Percentiles rank a stretch among this genome's conserved stretches.
Evolutionary conservation across 2,113 vertebrate species (phyloP).

Genomic region (Apaloderma vittatum): DNA sequence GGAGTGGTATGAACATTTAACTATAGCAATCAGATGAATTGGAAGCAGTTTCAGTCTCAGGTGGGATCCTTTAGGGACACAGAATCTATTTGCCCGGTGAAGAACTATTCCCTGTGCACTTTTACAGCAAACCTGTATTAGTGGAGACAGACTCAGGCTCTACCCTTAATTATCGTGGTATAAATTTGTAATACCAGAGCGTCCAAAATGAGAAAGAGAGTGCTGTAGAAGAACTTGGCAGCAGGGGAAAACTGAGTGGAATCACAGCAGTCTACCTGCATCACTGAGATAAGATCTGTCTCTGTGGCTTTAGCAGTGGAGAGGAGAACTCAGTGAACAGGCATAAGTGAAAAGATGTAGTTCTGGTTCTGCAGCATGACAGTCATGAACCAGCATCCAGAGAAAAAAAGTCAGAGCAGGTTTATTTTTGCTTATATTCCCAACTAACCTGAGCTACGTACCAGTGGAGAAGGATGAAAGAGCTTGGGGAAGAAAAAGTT

Average conservation of each 20-base stretch:
- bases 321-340: not conserved
- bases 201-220: not conserved
- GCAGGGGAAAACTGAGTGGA: not conserved
- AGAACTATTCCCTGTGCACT: not conserved
- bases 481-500: not conserved
- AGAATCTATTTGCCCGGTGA: not conserved
- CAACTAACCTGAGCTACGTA: not conserved
- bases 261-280: not conserved
- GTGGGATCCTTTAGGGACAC: not conserved
- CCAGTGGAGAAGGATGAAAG: not conserved
- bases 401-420: not conserved
- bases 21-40: not conserved
- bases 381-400: not conserved
- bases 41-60: constrained; percentile 1
- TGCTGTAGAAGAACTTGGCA: not conserved
- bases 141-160: not conserved
- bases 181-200: not conserved
- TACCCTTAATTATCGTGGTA: not conserved
- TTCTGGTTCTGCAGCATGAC: not conserved
- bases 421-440: not conserved
- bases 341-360: not conserved
- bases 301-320: not conserved
- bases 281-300: not conserved
- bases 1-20: not conserved
- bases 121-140: not conserved